A percentile compares a stretch with the other conserved stretches of the same genome.
Evolutionary conservation across 1,140 invertebrate species (phyloP).

Genomic region (Triops longicaudatus): DNA sequence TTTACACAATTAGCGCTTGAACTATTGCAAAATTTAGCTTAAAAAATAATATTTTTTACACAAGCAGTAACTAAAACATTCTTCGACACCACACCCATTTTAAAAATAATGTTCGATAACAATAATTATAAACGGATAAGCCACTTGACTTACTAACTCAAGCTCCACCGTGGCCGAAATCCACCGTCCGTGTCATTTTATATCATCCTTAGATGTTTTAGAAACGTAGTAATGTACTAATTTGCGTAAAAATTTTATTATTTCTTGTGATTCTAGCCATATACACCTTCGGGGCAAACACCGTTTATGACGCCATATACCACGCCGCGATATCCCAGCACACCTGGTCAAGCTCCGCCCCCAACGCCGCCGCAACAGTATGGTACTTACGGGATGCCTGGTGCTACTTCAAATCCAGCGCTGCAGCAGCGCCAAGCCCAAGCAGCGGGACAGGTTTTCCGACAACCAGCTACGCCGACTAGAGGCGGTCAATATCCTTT

Average conservation of each 20-base stretch:
- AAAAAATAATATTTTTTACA: too few relatives aligned
- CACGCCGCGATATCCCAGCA: constrained; percentile 45
- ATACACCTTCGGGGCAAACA: constrained; percentile 80
- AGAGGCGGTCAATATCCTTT: constrained; percentile 39
- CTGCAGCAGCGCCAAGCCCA: constrained; percentile 29
- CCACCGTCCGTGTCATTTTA: too few relatives aligned
- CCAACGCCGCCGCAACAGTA: constrained; percentile 40
- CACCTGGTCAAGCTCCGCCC: constrained; percentile 17
- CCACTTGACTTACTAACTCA: too few relatives aligned
- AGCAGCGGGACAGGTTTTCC: constrained; percentile 36
- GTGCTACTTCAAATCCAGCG: constrained; percentile 14
- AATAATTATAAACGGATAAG: too few relatives aligned
- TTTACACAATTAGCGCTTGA: too few relatives aligned
- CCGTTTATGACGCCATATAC: constrained; percentile 82
- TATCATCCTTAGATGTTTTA: too few relatives aligned
- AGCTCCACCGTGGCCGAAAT: constrained; percentile 18
- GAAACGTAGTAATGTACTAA: too few relatives aligned
- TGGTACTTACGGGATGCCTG: constrained; percentile 12
- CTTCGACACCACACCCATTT: too few relatives aligned
- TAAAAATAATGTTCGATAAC: too few relatives aligned
- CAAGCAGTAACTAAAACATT: too few relatives aligned
- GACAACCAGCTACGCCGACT: neutral
- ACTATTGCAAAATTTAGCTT: too few relatives aligned
- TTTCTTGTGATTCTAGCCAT: constrained; percentile 47
- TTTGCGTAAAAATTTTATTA: too few relatives aligned